phyloP scores from a whole-genome alignment of 2,113 vertebrate species.

The Oncorhynchus nerka region DNA sequence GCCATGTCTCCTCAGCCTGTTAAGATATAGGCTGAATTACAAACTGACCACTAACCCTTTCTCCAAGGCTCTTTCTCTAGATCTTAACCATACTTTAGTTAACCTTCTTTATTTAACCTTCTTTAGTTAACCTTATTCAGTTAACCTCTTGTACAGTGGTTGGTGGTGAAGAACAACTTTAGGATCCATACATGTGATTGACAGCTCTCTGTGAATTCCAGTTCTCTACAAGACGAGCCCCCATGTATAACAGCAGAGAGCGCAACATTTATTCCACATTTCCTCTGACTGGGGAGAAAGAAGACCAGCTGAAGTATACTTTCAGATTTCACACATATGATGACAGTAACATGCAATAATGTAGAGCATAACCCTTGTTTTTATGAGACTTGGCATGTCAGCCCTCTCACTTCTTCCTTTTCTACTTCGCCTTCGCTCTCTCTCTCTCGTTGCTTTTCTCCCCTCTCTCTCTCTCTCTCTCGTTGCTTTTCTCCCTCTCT shows the following conservation, averaged over 20 bases:
- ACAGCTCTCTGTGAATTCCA: neutral
- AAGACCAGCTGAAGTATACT: neutral
- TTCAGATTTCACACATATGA: neutral
- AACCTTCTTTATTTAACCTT: neutral
- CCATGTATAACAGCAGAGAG: too few relatives aligned
- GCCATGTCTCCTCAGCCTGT: too few relatives aligned
- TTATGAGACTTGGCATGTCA: neutral
- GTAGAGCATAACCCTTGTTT: neutral
- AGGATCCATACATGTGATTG: neutral
- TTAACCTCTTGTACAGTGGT: neutral
- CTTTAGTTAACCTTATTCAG: too few relatives aligned
- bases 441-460: neutral
- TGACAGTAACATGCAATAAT: constrained; percentile 20
- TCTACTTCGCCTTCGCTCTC: neutral
- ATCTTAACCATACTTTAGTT: too few relatives aligned
- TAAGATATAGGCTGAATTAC: too few relatives aligned
- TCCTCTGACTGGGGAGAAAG: neutral
- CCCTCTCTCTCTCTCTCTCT: neutral
- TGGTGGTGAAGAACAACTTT: neutral
- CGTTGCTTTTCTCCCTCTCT: neutral
- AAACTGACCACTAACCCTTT: too few relatives aligned
- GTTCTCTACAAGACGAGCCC: neutral
- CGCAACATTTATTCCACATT: neutral
- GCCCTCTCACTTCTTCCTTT: neutral
- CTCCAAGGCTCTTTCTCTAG: too few relatives aligned